Evolutionary conservation across 2,113 vertebrate genomes (phyloP).

Genomic region (Burhinus bistriatus): DNA sequence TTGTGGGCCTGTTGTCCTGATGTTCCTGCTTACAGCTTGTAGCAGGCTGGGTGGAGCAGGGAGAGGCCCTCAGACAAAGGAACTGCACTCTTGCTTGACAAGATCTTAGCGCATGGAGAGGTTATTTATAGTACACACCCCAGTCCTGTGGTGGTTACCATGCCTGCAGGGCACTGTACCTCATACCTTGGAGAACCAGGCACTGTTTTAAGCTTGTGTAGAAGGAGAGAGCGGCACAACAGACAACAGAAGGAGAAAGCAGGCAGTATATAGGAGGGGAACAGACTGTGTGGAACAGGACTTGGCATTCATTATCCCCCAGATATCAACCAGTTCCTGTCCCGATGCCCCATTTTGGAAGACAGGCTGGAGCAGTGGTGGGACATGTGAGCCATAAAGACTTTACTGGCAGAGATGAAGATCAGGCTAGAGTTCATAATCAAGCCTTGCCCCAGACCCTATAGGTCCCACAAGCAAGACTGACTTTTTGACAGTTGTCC

Average conservation of each 20-base stretch:
- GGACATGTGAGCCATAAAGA: not conserved
- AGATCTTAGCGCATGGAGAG: not conserved
- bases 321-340: not conserved
- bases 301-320: not conserved
- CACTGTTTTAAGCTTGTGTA: not conserved
- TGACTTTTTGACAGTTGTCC: not conserved
- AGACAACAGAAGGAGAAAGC: not conserved
- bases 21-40: not conserved
- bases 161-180: not conserved
- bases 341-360: not conserved
- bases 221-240: not conserved
- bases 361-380: not conserved
- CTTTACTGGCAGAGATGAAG: not conserved
- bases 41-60: rapidly evolving
- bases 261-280: not conserved
- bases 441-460: not conserved
- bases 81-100: not conserved
- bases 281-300: not conserved
- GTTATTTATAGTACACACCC: not conserved
- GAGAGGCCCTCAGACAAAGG: not conserved
- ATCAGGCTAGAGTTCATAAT: not conserved
- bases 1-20: not conserved
- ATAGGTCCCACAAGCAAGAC: not conserved
- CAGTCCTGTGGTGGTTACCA: not conserved
- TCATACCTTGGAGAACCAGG: not conserved